phyloP scores from a whole-genome alignment of 1,140 invertebrate genomes.

The Leptopilina clavipes region DNA sequence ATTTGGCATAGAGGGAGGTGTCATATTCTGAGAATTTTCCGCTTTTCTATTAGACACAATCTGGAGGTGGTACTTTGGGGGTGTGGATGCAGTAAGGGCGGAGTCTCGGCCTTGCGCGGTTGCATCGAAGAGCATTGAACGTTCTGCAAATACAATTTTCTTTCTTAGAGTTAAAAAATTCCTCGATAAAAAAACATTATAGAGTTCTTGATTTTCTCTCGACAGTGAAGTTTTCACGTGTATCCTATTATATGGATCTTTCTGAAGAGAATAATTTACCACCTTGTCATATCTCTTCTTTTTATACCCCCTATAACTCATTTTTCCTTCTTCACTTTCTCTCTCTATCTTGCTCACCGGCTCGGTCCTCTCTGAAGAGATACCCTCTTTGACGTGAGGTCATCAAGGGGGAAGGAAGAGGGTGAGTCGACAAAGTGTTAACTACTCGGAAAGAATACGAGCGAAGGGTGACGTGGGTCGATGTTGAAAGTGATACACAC shows the following conservation, averaged over 20 bases:
- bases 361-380: slow-evolving; percentile 40
- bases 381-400: slow-evolving; percentile 41
- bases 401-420: slow-evolving; percentile 44
- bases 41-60: slow-evolving; percentile 23
- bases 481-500: slow-evolving; percentile 37
- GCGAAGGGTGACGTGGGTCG: slow-evolving; percentile 51
- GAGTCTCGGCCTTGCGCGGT: slow-evolving; percentile 28
- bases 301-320: too few relatives aligned
- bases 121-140: slow-evolving; percentile 21
- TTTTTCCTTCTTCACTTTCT: too few relatives aligned
- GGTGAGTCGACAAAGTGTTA: slow-evolving; percentile 50
- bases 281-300: not conserved
- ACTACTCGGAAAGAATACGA: slow-evolving; percentile 42
- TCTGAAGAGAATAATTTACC: slow-evolving; percentile 6
- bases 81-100: slow-evolving; percentile 27
- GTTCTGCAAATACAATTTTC: slow-evolving; percentile 29
- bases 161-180: slow-evolving; percentile 11
- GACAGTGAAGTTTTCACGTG: not conserved
- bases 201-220: not conserved
- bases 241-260: not conserved
- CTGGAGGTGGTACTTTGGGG: slow-evolving; percentile 31
- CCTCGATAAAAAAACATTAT: slow-evolving; percentile 1
- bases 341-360: too few relatives aligned
- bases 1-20: not conserved
- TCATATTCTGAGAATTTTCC: slow-evolving; percentile 17